These are phyloP conservation scores for Micronycteris hirsuta DNA, from an alignment of 2,113 vertebrate species.

Conservation along the genomic window DNA sequence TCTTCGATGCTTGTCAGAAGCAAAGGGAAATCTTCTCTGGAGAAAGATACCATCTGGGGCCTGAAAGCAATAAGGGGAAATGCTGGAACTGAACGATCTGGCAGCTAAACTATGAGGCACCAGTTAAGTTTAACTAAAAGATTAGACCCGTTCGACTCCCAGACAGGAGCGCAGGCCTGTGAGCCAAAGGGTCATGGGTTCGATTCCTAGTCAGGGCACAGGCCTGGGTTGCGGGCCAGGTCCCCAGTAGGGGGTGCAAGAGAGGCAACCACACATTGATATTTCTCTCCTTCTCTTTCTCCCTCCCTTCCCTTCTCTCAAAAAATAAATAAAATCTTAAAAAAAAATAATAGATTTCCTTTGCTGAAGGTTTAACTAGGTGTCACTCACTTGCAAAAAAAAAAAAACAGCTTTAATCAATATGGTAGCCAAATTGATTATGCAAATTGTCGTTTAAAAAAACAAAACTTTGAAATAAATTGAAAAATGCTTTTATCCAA, in stretches of 20 bases:
- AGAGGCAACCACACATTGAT: no score
- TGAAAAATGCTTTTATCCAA: not conserved
- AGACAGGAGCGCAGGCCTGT: no score
- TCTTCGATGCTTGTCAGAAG: not conserved
- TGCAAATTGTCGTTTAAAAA: not conserved
- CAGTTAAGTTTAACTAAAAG: not conserved
- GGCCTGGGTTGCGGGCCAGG: no score
- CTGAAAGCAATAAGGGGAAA: not conserved
- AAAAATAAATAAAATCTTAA: no score
- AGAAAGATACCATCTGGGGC: not conserved
- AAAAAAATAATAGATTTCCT: no score
- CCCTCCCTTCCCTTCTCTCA: no score
- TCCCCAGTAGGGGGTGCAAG: no score
- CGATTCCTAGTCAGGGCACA: no score
- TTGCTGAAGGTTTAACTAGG: not conserved
- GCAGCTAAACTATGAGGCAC: not conserved
- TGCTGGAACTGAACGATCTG: not conserved
- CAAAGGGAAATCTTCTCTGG: conserved; percentile 5
- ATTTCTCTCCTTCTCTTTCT: no score
- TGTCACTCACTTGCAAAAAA: not conserved
- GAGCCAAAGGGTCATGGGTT: no score
- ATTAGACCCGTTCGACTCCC: not conserved
- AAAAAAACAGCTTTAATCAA: not conserved
- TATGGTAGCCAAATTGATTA: not conserved
- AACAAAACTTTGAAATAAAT: not conserved